Percentiles rank a stretch among this genome's conserved stretches.
phyloP scores from a whole-genome alignment of 2,113 vertebrate species.

The Emydocephalus ijimae region DNA sequence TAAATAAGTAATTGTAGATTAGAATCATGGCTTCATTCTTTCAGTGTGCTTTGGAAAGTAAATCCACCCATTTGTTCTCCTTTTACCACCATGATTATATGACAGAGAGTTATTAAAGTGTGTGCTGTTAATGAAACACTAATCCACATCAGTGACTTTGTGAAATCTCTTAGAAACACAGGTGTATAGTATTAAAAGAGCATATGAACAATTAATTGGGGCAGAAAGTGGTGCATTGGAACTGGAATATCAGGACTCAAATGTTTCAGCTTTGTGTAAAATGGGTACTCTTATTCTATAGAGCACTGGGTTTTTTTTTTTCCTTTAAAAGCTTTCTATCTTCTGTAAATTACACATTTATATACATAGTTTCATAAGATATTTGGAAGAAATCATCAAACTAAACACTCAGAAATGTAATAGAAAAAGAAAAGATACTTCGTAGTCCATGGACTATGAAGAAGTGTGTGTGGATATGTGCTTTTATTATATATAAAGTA shows the following conservation, averaged over 20 bases:
- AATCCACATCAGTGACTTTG: constrained; percentile 35
- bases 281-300: not conserved
- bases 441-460: not conserved
- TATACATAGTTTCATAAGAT: not conserved
- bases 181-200: not conserved
- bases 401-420: not conserved
- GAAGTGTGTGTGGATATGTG: not conserved
- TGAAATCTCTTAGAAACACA: constrained; percentile 22
- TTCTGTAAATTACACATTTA: not conserved
- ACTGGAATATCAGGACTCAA: not conserved
- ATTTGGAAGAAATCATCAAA: not conserved
- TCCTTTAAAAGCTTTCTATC: not conserved
- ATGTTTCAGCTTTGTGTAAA: not conserved
- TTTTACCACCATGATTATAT: constrained; percentile 26
- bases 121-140: constrained; percentile 34
- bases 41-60: constrained; percentile 18
- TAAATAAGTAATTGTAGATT: constrained; percentile 29
- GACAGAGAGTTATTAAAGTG: constrained; percentile 29
- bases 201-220: constrained; percentile 13
- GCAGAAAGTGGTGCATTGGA: constrained; percentile 17
- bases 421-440: not conserved
- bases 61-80: constrained; percentile 14
- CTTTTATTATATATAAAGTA: not conserved
- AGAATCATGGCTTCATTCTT: constrained; percentile 25
- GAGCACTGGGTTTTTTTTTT: not conserved